A percentile compares a stretch with the other conserved stretches of the same genome.
Conservation (phyloP, 1,140 invertebrate species). For the Colletes latitarsis region DNA sequence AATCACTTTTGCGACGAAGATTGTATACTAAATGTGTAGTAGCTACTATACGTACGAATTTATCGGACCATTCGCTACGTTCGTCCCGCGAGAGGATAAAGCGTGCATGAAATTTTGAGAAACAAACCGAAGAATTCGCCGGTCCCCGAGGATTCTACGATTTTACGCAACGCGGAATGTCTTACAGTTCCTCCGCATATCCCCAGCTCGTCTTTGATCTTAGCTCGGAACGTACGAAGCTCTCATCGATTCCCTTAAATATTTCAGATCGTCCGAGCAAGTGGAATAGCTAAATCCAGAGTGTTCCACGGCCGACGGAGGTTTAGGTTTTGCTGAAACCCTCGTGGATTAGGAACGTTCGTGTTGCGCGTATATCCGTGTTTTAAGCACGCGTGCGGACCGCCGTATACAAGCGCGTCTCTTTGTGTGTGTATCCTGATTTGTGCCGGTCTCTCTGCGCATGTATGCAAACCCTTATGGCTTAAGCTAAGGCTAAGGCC, state of each 20-base stretch:
- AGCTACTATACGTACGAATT: too few relatives aligned
- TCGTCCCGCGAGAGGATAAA: too few relatives aligned
- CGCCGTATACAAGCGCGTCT: neutral
- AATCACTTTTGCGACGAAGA: too few relatives aligned
- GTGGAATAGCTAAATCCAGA: slow-evolving; percentile 66
- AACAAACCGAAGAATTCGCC: neutral
- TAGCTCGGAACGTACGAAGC: slow-evolving; percentile 16
- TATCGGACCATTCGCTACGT: too few relatives aligned
- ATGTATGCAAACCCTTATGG: slow-evolving; percentile 71
- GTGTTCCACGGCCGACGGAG: slow-evolving; percentile 61
- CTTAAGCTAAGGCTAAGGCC: slow-evolving; percentile 71
- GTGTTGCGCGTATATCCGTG: slow-evolving; percentile 62
- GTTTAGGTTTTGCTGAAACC: slow-evolving; percentile 58
- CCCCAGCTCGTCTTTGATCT: slow-evolving; percentile 50
- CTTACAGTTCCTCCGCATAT: neutral
- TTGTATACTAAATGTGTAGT: too few relatives aligned
- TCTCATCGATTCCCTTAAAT: slow-evolving; percentile 63
- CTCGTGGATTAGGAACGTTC: slow-evolving; percentile 59
- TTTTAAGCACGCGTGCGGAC: slow-evolving; percentile 62
- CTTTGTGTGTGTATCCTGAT: slow-evolving; percentile 52
- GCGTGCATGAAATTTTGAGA: neutral
- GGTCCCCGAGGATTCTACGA: too few relatives aligned
- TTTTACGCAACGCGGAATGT: neutral
- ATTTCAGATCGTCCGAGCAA: slow-evolving; percentile 65
- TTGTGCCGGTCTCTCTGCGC: slow-evolving; percentile 59